Evolutionary conservation across 2,113 vertebrate species (phyloP).

Genomic region (Labrus mixtus): DNA sequence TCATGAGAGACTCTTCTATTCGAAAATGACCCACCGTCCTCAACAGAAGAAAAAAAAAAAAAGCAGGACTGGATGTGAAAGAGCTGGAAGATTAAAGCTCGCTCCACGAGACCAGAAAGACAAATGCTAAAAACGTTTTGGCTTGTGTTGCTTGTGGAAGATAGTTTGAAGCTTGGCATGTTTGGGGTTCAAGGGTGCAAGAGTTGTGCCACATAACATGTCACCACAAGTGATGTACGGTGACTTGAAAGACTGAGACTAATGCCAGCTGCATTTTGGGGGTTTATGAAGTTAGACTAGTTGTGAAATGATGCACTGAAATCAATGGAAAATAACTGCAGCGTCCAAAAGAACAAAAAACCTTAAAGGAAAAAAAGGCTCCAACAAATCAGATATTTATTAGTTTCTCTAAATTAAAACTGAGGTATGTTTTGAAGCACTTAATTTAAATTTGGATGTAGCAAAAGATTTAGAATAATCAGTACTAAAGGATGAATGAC

Average conservation of each 20-base stretch:
- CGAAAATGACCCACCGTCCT: background rate
- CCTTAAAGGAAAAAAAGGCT: background rate
- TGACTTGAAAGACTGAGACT: conserved; percentile 26
- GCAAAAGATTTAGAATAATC: background rate
- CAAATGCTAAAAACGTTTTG: background rate
- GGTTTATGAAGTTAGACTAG: conserved; percentile 9
- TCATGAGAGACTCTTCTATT: background rate
- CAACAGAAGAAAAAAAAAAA: background rate
- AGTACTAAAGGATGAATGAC: conserved; percentile 3
- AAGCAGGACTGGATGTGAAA: background rate
- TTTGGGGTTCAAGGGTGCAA: background rate
- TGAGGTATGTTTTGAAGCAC: conserved; percentile 26
- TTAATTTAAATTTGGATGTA: conserved; percentile 38
- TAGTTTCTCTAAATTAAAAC: background rate
- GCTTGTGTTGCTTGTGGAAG: conserved; percentile 12
- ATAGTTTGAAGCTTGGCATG: conserved; percentile 27
- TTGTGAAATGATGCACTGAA: conserved; percentile 23
- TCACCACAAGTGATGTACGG: background rate
- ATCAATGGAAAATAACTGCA: background rate
- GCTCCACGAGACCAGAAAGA: background rate
- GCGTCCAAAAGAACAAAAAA: background rate
- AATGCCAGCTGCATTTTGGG: conserved; percentile 6
- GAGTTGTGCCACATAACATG: background rate
- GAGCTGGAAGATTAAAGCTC: conserved; percentile 5
- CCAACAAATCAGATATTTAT: background rate